Base-by-base conservation (phyloP, 2,113 vertebrate genomes). In the Paradoxurus hermaphroditus region DNA sequence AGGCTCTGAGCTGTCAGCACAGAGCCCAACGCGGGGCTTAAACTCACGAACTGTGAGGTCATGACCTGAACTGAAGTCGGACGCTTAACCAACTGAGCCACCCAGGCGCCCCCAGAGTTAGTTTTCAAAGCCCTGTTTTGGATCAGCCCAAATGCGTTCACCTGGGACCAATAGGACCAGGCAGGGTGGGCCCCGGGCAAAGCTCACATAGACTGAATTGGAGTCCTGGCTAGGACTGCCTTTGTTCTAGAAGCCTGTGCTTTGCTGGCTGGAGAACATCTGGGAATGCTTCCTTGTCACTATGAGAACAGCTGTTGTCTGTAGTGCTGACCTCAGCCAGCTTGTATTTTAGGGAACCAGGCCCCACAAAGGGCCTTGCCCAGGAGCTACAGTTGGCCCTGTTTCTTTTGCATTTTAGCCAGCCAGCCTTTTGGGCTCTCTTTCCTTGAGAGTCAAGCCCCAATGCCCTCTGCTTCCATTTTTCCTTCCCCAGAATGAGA, bases 321-420 rank as follows among this genome's bases (percentile, higher is more conserved):
- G 75, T 34, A 75, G 49, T 41, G 62, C 87, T 82, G 49, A 81
- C 84, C 68, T 88, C 84, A 63, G 81, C 90, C 86, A 62, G 86
- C 63, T 51, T 96, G 27, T 90, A 82, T 87, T 98, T 95, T 90
- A 87, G 75, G 85, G 90, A 97, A 78, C 81, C 27, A 0, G 23
- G 44, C 27, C 31, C 73, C 75, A 27, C 10, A 1, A 14, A 49
- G 23, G 53, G 8, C 67, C 84, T 88, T 34, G 19, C 84, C 21
- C n/a, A 0, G 39, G 39, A 86, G 68, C 41, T 8, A 1, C 11
- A 3, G 3, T 15, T 53, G 29, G 34, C 15, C 49, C 21, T 49
- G 46, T 67, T 39, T 53, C 41, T 81, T 78, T 86, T 65, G 79
- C 49, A 6, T 34, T 51, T 81, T 51, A 41, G 63, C 62, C 59